Conservation (phyloP, 1,140 invertebrate species). For the Latrodectus geometricus region DNA sequence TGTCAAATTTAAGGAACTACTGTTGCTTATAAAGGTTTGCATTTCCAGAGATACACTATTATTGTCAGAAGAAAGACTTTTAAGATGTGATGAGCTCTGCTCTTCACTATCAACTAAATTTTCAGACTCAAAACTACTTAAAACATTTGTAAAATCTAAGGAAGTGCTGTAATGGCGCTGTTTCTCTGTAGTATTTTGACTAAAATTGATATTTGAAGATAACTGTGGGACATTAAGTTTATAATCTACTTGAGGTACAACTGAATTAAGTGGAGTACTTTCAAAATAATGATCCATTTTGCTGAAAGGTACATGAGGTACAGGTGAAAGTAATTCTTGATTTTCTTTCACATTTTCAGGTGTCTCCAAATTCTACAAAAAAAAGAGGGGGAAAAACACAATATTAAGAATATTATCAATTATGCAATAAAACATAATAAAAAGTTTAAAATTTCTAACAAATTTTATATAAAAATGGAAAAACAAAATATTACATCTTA, state of each 20-base stretch:
- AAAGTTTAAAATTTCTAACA: background rate
- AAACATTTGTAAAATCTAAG: conserved; percentile 1
- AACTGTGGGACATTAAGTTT: background rate
- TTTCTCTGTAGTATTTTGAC: conserved; percentile 3
- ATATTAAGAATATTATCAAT: background rate
- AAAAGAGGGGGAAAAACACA: background rate
- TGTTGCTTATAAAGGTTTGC: background rate
- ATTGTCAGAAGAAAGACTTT: background rate
- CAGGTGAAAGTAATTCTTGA: conserved; percentile 25
- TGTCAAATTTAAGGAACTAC: conserved; percentile 24
- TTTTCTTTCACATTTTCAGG: conserved; percentile 2
- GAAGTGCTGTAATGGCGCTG: conserved; percentile 20
- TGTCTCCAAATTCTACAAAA: conserved; percentile 25
- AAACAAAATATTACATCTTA: too few species aligned
- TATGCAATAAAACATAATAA: background rate
- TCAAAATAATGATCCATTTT: conserved; percentile 44
- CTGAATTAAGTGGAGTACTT: conserved; percentile 43
- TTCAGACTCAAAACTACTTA: background rate
- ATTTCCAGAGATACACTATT: conserved; percentile 2
- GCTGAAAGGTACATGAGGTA: conserved; percentile 39
- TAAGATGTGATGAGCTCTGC: background rate
- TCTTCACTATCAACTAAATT: background rate
- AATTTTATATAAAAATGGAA: too few species aligned
- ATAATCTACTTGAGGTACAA: background rate
- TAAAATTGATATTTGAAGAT: background rate